These are phyloP conservation scores for Sphenodon punctatus DNA, from an alignment of 2,797 vertebrate genomes.

Conservation along the genomic window DNA sequence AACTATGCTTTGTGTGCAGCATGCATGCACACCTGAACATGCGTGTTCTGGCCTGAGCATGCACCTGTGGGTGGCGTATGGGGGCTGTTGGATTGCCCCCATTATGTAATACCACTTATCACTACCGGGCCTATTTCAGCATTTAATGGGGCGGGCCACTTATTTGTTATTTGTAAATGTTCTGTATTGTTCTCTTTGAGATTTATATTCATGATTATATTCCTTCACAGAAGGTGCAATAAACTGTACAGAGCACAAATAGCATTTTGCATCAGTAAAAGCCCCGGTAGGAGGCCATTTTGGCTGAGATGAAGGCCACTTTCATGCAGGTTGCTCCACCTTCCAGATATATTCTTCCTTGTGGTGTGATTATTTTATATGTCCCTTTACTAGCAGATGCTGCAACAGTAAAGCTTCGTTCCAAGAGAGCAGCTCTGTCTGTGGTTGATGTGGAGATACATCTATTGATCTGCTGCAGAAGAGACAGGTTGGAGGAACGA, in stretches of 20 bases:
- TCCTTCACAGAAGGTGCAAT: background rate
- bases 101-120: background rate
- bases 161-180: background rate
- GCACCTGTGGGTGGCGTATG: background rate
- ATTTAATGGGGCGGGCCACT: background rate
- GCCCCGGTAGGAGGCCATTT: background rate
- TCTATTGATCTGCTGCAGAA: background rate
- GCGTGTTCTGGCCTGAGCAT: too few relatives aligned
- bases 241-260: background rate
- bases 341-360: background rate
- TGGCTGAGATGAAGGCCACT: fast-evolving
- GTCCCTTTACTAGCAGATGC: background rate
- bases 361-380: background rate
- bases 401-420: background rate
- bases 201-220: background rate
- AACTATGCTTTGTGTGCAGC: too few relatives aligned
- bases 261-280: background rate
- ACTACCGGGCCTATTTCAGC: too few relatives aligned
- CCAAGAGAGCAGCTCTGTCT: background rate
- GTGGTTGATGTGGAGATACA: background rate
- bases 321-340: background rate
- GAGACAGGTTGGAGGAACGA: background rate
- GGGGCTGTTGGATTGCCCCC: too few relatives aligned
- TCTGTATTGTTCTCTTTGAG: background rate
- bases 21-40: too few relatives aligned